Percentiles rank a stretch among this genome's conserved stretches.
These are phyloP conservation scores for Zaprionus taronus DNA, from an alignment of 1,140 invertebrate species.

Conservation along the genomic window DNA sequence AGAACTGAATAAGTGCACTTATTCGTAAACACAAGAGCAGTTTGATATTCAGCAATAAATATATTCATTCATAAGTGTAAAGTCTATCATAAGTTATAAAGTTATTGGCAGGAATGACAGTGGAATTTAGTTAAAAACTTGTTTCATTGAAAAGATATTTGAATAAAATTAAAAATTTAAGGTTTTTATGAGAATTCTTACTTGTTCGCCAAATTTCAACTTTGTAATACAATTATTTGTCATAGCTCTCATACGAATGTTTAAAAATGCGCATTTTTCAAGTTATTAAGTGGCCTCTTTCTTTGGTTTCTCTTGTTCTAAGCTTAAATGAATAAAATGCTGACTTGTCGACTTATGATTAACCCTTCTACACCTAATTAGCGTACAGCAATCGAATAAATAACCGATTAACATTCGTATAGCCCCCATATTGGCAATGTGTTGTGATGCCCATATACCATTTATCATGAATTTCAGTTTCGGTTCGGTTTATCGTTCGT, in stretches of 20 bases:
- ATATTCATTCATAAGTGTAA: background rate
- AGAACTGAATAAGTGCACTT: background rate
- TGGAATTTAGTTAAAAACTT: background rate
- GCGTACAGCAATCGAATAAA: background rate
- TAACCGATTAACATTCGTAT: background rate
- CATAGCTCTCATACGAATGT: background rate
- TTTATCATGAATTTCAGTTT: constrained; percentile 43
- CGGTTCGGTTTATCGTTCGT: constrained; percentile 44
- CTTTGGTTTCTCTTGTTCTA: background rate
- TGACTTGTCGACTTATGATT: background rate
- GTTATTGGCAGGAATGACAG: too few species aligned
- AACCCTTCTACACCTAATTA: constrained; percentile 3
- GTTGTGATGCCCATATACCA: background rate
- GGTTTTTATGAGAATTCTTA: background rate
- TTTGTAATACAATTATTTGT: background rate
- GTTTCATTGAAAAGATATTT: background rate
- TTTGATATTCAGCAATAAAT: background rate
- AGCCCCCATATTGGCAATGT: background rate
- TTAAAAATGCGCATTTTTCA: background rate
- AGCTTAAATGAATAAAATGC: background rate
- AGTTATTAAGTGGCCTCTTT: background rate
- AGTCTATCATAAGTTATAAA: too few species aligned
- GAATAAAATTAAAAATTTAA: background rate
- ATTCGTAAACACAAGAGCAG: background rate
- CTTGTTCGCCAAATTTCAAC: background rate